Base-by-base conservation (phyloP, 2,888 invertebrate species). In the Agrochola macilenta region DNA sequence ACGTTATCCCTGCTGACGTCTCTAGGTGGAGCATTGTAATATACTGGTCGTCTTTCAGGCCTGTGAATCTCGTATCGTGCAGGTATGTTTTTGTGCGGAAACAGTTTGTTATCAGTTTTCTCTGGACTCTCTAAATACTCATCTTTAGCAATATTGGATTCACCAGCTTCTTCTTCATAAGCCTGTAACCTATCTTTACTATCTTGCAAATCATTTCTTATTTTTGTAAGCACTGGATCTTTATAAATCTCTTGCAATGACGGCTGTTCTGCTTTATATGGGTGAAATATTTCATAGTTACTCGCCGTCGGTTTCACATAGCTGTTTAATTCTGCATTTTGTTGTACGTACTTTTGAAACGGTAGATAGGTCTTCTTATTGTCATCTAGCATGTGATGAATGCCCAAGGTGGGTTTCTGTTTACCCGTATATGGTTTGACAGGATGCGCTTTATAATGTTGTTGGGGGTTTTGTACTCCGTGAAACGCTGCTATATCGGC, bases 231-330 rank as follows among this genome's bases (percentile, higher is more conserved):
- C 7, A 94, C 85, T n/a, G 95, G 95, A 85, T 96, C 95, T 86
- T 93, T 93, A 69, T 96, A 95, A 63, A 96, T 89, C 30, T 92
- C 89, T 83, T 95, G 91, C 61, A 96, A 89, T 9, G 93, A 93
- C 26, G 94, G 95, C 81, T 93, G 93, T 85, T 96, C 96, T 0
- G 92, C 92, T 89, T 95, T 91, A 68, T 97, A 97, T 0, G 97
- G 96, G 87, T 97, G 96, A 73, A 93, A 96, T 8, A 96, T 90
- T 90, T 96, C 95, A 88, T 95, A 96, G 68, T 92, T 93, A 7
- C 92, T 91, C 3, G 93, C 89, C 11, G 88, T 89, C 7, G 96
- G 96, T 52, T 89, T 88, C 0, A 90, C 91, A 58, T 91, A 88
- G 35, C 83, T 78, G 5, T 77, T 80, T 17, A 76, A 72, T 58